A percentile compares a stretch with the other conserved stretches of the same genome.
These are phyloP conservation scores for Anorthoa munda DNA, from an alignment of 2,888 invertebrate species.

Conservation along the genomic window DNA sequence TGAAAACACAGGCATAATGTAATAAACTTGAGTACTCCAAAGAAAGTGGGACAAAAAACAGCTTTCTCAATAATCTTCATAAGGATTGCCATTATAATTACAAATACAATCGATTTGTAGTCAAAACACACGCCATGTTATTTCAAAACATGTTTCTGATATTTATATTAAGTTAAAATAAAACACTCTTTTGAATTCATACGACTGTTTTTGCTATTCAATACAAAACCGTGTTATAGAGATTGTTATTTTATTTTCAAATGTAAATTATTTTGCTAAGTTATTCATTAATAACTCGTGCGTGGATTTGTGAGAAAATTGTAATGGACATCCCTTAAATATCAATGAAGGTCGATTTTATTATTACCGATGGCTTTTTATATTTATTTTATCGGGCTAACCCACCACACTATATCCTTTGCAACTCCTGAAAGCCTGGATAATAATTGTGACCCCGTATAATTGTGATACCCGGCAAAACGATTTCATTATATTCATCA, in stretches of 20 bases:
- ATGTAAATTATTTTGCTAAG: background rate
- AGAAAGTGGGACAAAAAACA: conserved; percentile 62
- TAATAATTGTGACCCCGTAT: background rate
- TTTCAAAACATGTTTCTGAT: conserved; percentile 31
- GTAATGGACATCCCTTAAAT: background rate
- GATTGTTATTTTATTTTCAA: background rate
- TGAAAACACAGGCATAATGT: conserved; percentile 29
- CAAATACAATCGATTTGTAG: conserved; percentile 40
- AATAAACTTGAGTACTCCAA: conserved; percentile 19
- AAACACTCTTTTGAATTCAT: conserved; percentile 26
- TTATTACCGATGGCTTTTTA: background rate
- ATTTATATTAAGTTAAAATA: conserved; percentile 26
- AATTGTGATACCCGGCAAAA: background rate
- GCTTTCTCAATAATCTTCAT: conserved; percentile 42
- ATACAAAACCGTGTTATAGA: conserved; percentile 16
- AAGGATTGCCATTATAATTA: conserved; percentile 44
- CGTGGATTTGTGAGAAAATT: background rate
- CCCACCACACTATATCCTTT: background rate
- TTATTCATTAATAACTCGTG: conserved; percentile 9
- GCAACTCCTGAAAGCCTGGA: background rate
- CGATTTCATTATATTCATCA: too few species aligned
- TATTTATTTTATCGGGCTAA: background rate
- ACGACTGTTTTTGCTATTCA: conserved; percentile 33
- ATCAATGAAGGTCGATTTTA: background rate
- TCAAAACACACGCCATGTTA: conserved; percentile 37